Evolutionary conservation across 1,140 invertebrate genomes (phyloP), one percentile per base, ranked within the genome.

Genomic region (Coelopa frigida): DNA sequence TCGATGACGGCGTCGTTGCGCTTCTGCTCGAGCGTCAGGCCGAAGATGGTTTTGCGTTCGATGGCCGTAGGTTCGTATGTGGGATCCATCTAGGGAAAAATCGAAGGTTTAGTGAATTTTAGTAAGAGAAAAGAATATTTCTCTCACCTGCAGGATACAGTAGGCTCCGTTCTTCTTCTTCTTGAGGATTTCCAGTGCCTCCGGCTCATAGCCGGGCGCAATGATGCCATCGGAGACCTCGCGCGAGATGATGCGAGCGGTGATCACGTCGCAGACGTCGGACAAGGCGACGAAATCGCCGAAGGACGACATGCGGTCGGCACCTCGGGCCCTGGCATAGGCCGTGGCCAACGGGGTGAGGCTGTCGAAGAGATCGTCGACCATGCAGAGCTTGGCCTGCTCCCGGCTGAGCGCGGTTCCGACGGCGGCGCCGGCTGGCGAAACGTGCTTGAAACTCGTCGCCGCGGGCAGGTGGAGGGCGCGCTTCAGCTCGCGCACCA

Each of bases 291-390:
- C 80, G 70, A 99, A 98, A 72, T 99, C 96, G 1, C 96, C 95
- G 72, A 98, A 99, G 10, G 94, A 98, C 5, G 93, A 97, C 96
- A 99, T 98, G 43, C 96, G 79, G 71, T 99, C 96, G 14, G 95
- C 94, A 26, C 95, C 94, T 71, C 96, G 78, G 1, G 95, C 96
- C 49, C 94, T 74, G 0, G 94, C 94, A 74, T 98, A 98, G 2
- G 96, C 96, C 10, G 78, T 80, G 1, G 95, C 93, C n/a, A 98
- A 55, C 0, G 92, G 93, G 5, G 89, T 85, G 36, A 97, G 70
- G 40, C 79, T 71, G 18, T 81, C 71, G 1, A 73, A 61, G 18
- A 97, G 58, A 71, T 98, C 94, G 48, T 89, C 82, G 2, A 98
- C 94, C 84, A 94, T 94, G 61, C 92, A 98, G 0, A 97, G 72